Evolutionary conservation across 2,888 invertebrate species (phyloP).

Genomic region (Stenoptilia bipunctidactyla): DNA sequence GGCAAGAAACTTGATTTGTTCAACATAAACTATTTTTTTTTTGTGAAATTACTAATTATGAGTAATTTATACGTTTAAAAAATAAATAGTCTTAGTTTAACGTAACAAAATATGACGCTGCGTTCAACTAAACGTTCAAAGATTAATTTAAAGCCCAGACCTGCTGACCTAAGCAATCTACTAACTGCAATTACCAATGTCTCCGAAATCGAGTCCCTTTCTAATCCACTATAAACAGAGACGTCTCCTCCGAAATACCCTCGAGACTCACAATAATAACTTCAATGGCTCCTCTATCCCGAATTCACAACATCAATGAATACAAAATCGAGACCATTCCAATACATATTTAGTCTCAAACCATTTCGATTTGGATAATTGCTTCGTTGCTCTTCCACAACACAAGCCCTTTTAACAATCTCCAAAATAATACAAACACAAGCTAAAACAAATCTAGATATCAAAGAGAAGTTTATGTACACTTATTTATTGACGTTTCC

Average conservation of each 20-base stretch:
- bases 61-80: too few species aligned
- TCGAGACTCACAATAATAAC: slow-evolving; percentile 59
- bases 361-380: slow-evolving; percentile 66
- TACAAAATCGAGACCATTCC: slow-evolving; percentile 46
- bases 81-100: too few species aligned
- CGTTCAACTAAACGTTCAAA: too few species aligned
- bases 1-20: too few species aligned
- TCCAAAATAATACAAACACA: slow-evolving; percentile 5
- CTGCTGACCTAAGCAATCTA: too few species aligned
- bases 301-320: slow-evolving; percentile 39
- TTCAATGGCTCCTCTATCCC: slow-evolving; percentile 54
- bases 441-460: slow-evolving; percentile 19
- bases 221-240: too few species aligned
- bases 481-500: slow-evolving; percentile 57
- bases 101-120: too few species aligned
- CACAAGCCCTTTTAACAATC: slow-evolving; percentile 37
- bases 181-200: too few species aligned
- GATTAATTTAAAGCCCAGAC: too few species aligned
- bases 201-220: too few species aligned
- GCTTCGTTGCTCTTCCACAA: slow-evolving; percentile 23
- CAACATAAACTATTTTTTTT: too few species aligned
- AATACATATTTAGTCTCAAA: slow-evolving; percentile 37
- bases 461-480: slow-evolving; percentile 49
- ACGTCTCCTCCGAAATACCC: slow-evolving; percentile 41
- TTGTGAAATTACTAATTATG: too few species aligned